Conservation (phyloP, 2,888 invertebrate species). For the Tachina grossa region DNA sequence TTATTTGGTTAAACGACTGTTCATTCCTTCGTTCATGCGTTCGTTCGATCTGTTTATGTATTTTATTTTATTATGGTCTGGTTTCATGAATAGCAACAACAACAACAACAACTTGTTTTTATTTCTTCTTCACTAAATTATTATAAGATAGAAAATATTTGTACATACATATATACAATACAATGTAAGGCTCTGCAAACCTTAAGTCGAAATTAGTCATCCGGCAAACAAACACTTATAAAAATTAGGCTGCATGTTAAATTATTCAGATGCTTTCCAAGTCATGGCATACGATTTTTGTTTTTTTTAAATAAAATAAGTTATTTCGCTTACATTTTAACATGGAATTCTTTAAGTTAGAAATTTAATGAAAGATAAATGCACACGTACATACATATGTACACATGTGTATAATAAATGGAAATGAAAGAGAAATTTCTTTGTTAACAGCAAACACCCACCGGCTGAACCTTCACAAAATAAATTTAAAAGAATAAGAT, state of each 20-base stretch:
- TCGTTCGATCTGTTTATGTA: not conserved
- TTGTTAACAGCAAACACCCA: constrained; percentile 53
- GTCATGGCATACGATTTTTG: constrained; percentile 1
- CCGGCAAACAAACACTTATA: not conserved
- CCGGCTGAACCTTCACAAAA: constrained; percentile 11
- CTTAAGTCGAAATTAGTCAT: constrained; percentile 62
- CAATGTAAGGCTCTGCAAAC: constrained; percentile 61
- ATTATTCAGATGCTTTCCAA: constrained; percentile 26
- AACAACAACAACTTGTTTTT: constrained; percentile 57
- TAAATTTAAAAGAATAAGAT: not conserved
- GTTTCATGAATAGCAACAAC: constrained; percentile 51
- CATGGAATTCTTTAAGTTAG: constrained; percentile 42
- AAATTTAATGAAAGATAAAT: constrained; percentile 24
- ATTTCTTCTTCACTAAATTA: constrained; percentile 28
- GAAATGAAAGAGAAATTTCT: constrained; percentile 61
- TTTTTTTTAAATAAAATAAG: not conserved
- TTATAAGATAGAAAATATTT: constrained; percentile 38
- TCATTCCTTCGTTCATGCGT: not conserved
- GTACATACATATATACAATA: constrained; percentile 18
- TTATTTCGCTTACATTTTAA: constrained; percentile 18
- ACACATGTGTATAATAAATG: constrained; percentile 23
- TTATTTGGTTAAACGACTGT: constrained; percentile 5
- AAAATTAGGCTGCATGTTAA: constrained; percentile 39
- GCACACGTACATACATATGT: not conserved
- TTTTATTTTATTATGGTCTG: constrained; percentile 32